Base-by-base conservation (phyloP, 1,140 invertebrate genomes). In the Ruditapes philippinarum region DNA sequence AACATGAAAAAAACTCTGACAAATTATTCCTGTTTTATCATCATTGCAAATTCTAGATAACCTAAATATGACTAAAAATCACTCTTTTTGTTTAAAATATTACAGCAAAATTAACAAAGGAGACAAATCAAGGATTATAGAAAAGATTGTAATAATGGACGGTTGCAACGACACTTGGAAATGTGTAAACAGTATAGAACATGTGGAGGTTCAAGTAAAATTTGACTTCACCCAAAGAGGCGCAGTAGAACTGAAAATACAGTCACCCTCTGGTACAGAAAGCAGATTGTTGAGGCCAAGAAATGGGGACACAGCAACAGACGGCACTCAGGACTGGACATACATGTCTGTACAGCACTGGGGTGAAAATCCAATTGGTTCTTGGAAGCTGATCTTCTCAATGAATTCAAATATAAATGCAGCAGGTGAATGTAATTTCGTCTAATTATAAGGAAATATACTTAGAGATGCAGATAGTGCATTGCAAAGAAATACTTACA, bases 161-260 rank as follows among this genome's bases (percentile, higher is more conserved):
- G 62, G 62, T 19, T 68, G 62, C 28, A 31, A 14, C 25, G 31
- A 25, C 25, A 68, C 62, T 17, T 11, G 28, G 12, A 68, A 25
- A 11, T 11, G 62, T 68, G 62, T 68, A 17, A 68, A 68, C 62
- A 68, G 62, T 31, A 11, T 68, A 68, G 62, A 68, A 68, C 62
- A 68, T 68, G 31, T 68, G 12, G 12, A 68, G 28, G 62, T 25
- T 17, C 9, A 17, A 17, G 62, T 68, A 25, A 25, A 11, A 31
- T 68, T 68, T 68, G 62, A 68, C 19, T 68, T 17, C 31, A n/a
- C 62, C 9, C 12, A 12, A 11, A 68, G 62, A 25, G 12, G 12
- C 9, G 19, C 9, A 11, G 25, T 68, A n/a, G 62, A 68, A 68
- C 9, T 68, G 11, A 31, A 68, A 68, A 12, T 68, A 12, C 19